phyloP scores from a whole-genome alignment of 2,113 vertebrate species.

The Hyperoodon ampullatus region DNA sequence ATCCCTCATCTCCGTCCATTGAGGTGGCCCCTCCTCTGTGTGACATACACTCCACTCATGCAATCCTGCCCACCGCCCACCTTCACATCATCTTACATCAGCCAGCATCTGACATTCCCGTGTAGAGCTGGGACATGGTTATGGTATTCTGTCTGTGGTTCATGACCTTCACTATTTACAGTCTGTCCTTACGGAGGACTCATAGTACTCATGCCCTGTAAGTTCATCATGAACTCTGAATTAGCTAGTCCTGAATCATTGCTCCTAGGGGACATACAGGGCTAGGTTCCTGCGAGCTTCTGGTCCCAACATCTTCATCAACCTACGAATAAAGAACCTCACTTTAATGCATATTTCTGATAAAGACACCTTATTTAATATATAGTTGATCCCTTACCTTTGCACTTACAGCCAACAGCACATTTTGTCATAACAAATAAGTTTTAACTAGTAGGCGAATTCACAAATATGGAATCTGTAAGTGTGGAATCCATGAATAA shows the following conservation, averaged over 20 bases:
- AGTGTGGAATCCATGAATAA: not conserved
- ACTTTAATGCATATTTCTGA: not conserved
- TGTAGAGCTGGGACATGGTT: not conserved
- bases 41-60: fast-evolving
- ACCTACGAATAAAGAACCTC: not conserved
- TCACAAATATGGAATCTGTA: not conserved
- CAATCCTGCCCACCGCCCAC: not conserved
- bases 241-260: not conserved
- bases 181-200: fast-evolving
- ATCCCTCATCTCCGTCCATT: fast-evolving
- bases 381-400: not conserved
- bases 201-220: fast-evolving
- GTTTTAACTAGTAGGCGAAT: not conserved
- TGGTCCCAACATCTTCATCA: not conserved
- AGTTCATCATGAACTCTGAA: not conserved
- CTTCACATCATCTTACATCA: too few species aligned
- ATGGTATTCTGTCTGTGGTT: not conserved
- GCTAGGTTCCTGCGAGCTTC: not conserved
- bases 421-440: not conserved
- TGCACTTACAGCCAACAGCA: not conserved
- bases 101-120: fast-evolving
- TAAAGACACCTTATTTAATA: not conserved
- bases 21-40: not conserved
- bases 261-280: not conserved
- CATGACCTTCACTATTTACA: fast-evolving